A percentile compares a stretch with the other conserved stretches of the same genome.
Conservation (phyloP, 37 sponge, comb jelly and placozoan genomes). For the Dysidea cf. avara region DNA sequence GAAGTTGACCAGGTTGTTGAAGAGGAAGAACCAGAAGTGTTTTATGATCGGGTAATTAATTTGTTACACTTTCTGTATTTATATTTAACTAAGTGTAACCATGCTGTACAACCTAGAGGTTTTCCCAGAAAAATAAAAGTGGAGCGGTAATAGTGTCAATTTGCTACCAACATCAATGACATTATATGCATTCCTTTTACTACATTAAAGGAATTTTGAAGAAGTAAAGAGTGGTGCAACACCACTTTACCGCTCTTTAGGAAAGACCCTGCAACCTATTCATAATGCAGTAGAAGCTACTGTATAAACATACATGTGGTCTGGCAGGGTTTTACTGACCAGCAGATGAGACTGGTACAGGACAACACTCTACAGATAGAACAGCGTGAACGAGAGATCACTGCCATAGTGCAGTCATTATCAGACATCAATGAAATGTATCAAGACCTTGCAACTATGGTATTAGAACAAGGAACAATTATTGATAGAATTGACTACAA, state of each 20-base stretch:
- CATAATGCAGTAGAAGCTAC: too few species aligned
- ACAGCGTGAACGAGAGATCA: constrained; percentile 90
- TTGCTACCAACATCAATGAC: too few species aligned
- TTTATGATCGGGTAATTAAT: constrained; percentile 74
- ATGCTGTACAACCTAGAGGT: too few species aligned
- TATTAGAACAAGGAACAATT: constrained; percentile 96
- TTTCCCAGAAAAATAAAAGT: too few species aligned
- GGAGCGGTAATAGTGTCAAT: too few species aligned
- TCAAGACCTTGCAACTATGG: constrained; percentile 83
- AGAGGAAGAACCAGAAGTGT: constrained; percentile 63
- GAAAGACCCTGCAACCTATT: too few species aligned
- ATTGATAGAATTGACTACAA: constrained; percentile 97
- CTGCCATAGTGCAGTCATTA: constrained; percentile 84
- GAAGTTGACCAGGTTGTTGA: constrained; percentile 25
- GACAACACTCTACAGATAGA: constrained; percentile 68
- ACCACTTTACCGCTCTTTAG: too few species aligned
- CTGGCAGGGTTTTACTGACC: constrained; percentile 73
- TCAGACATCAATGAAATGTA: constrained; percentile 92
- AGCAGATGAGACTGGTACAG: constrained; percentile 80
- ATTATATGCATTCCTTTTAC: too few species aligned
- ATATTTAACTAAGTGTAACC: too few species aligned
- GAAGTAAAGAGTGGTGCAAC: too few species aligned
- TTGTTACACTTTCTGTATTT: too few species aligned
- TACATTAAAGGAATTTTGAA: too few species aligned
- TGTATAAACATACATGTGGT: not conserved